Percentiles rank a stretch among this genome's conserved stretches.
Conservation (phyloP, 2,888 invertebrate genomes). For the Papilio demoleus region DNA sequence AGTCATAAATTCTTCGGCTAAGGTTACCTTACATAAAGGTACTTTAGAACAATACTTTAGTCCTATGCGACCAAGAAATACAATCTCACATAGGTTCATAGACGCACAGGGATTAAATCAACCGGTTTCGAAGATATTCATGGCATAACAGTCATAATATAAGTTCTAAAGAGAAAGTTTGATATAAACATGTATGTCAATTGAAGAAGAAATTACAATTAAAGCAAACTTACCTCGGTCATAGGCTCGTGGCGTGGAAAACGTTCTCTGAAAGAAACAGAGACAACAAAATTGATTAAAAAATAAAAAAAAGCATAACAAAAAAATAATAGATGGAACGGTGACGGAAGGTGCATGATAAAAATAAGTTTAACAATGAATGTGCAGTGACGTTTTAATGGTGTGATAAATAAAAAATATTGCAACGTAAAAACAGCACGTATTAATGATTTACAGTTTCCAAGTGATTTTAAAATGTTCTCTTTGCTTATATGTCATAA, state of each 20-base stretch:
- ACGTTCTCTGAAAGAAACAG: conserved; percentile 86
- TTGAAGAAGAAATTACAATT: background rate
- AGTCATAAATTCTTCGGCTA: too few species aligned
- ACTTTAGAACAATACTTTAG: too few species aligned
- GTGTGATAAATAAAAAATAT: background rate
- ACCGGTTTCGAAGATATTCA: too few species aligned
- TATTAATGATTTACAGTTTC: background rate
- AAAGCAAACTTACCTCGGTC: conserved; percentile 81
- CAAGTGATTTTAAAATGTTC: background rate
- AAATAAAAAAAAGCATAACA: conserved; percentile 44
- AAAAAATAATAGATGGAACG: conserved; percentile 17
- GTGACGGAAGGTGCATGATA: conserved; percentile 27
- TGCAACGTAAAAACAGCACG: conserved; percentile 2
- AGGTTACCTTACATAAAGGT: too few species aligned
- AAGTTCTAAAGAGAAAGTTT: too few species aligned
- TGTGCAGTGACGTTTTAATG: background rate
- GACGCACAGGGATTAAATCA: too few species aligned
- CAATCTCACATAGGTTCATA: too few species aligned
- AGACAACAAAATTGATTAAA: conserved; percentile 56
- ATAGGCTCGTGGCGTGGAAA: conserved; percentile 86
- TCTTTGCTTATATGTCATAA: background rate
- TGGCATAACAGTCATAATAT: too few species aligned
- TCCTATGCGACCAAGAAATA: too few species aligned
- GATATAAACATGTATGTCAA: too few species aligned
- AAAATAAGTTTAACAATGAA: background rate